phyloP scores from a whole-genome alignment of 2,888 invertebrate species.

The Nyleta sp. region DNA sequence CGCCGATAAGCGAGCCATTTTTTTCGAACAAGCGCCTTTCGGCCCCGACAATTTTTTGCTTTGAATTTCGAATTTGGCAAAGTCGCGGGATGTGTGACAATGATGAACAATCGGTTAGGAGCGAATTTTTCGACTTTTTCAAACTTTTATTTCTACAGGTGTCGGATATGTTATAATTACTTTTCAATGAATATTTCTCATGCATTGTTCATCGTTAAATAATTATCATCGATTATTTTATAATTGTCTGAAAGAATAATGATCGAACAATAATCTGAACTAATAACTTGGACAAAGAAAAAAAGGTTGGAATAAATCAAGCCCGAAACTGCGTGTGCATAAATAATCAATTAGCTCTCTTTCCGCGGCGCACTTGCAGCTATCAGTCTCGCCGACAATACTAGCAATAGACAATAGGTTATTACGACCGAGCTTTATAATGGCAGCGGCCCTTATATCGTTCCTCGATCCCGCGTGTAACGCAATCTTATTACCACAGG shows the following conservation, averaged over 20 bases:
- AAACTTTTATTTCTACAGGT: too few species aligned
- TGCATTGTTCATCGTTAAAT: too few species aligned
- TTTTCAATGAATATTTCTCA: too few species aligned
- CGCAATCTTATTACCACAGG: constrained; percentile 65
- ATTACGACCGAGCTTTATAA: constrained; percentile 77
- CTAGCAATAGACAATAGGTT: constrained; percentile 62
- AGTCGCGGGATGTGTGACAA: too few species aligned
- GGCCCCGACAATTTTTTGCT: neutral
- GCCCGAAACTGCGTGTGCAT: constrained; percentile 1
- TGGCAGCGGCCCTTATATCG: constrained; percentile 73
- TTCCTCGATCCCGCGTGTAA: constrained; percentile 56
- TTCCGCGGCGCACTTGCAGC: constrained; percentile 11
- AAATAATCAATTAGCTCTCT: constrained; percentile 35
- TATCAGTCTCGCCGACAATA: constrained; percentile 35
- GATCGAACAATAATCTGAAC: too few species aligned
- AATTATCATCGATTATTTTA: too few species aligned
- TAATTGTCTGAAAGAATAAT: too few species aligned
- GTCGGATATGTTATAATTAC: too few species aligned
- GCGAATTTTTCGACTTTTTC: too few species aligned
- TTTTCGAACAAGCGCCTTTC: constrained; percentile 5
- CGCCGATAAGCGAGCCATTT: constrained; percentile 30
- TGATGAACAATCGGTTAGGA: too few species aligned
- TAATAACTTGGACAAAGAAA: too few species aligned
- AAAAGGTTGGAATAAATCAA: constrained; percentile 1
- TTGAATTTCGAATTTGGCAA: neutral